These are phyloP conservation scores for Hydrochoerus hydrochaeris DNA, from an alignment of 2,113 vertebrate genomes.

Conservation along the genomic window DNA sequence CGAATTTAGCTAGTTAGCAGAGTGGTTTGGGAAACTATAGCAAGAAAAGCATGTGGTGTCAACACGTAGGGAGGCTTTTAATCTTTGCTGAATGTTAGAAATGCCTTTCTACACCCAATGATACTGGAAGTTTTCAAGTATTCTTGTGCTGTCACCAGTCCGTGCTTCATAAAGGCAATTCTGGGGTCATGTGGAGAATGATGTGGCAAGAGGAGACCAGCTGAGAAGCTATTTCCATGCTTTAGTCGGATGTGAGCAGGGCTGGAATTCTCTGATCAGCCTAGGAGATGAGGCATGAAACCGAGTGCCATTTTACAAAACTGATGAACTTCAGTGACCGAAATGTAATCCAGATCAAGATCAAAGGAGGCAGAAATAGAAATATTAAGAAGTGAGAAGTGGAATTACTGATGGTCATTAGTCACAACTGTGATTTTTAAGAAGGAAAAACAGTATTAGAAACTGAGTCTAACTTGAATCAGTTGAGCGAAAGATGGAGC, in stretches of 20 bases:
- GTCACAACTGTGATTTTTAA: not conserved
- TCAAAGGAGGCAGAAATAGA: not conserved
- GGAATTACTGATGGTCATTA: not conserved
- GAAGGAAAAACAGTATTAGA: not conserved
- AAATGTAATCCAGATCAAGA: not conserved
- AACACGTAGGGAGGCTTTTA: not conserved
- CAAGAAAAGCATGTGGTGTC: not conserved
- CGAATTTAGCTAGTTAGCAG: not conserved
- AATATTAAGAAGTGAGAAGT: not conserved
- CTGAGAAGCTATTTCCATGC: not conserved
- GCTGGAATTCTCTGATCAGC: not conserved
- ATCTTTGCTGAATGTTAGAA: not conserved
- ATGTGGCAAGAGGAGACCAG: not conserved
- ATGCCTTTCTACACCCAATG: not conserved
- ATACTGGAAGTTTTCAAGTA: not conserved
- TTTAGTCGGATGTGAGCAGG: not conserved
- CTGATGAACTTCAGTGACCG: not conserved
- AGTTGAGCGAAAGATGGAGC: not conserved
- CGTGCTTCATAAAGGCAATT: not conserved
- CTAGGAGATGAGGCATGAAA: not conserved
- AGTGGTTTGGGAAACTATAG: not conserved
- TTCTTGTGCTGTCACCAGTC: not conserved
- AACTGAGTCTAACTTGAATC: constrained; percentile 1
- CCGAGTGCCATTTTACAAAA: not conserved
- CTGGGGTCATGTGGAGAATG: not conserved